Conservation (phyloP, 2,797 vertebrate species). For the Halcyon badia region DNA sequence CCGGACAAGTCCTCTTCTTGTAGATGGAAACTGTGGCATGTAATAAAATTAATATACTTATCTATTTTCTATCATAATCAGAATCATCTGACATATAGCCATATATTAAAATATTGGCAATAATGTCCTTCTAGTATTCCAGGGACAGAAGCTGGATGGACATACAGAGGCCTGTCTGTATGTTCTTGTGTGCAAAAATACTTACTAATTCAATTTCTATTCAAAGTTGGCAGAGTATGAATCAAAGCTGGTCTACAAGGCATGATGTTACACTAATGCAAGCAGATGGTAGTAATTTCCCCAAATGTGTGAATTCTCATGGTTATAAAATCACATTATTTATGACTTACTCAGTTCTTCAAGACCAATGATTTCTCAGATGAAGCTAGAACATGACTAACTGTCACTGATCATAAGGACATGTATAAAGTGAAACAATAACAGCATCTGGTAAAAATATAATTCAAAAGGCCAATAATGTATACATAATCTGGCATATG, state of each 20-base stretch:
- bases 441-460: neutral
- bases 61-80: neutral
- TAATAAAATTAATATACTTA: neutral
- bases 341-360: constrained; percentile 16
- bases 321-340: constrained; percentile 27
- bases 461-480: neutral
- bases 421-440: no score
- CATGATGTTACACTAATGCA: constrained; percentile 1
- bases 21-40: neutral
- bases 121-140: neutral
- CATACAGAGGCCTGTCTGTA: neutral
- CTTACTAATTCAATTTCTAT: neutral
- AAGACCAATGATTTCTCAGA: constrained; percentile 14
- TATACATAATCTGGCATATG: neutral
- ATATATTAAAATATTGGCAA: neutral
- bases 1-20: neutral
- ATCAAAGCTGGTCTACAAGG: neutral
- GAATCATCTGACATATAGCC: neutral
- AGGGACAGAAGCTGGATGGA: neutral
- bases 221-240: neutral
- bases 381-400: neutral
- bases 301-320: constrained; percentile 15
- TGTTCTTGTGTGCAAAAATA: neutral
- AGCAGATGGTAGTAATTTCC: constrained; percentile 25
- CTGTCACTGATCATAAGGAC: neutral